Percentiles rank a stretch among this genome's conserved stretches.
Conservation (phyloP, 2,888 invertebrate genomes). For the Drosophila emarginata region DNA sequence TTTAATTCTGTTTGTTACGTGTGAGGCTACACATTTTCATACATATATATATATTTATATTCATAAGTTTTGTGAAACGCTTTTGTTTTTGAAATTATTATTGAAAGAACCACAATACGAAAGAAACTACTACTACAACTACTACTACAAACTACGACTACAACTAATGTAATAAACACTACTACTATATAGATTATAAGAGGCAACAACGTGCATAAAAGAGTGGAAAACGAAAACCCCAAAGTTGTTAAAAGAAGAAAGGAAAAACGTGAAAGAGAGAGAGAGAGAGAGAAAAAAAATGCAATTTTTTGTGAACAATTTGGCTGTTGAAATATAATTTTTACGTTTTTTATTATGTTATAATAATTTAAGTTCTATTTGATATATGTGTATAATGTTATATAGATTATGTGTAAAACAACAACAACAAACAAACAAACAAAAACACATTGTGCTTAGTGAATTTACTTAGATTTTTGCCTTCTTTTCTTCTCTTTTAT, state of each 20-base stretch:
- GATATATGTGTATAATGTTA: constrained; percentile 33
- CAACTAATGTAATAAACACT: constrained; percentile 8
- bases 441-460: constrained; percentile 16
- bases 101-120: constrained; percentile 22
- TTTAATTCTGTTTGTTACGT: constrained; percentile 53
- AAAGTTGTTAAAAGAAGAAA: constrained; percentile 54
- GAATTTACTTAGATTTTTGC: constrained; percentile 20
- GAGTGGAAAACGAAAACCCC: constrained; percentile 19
- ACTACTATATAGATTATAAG: constrained; percentile 12
- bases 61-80: constrained; percentile 53
- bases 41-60: constrained; percentile 16
- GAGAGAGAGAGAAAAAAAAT: constrained; percentile 44
- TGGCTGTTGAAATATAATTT: constrained; percentile 76
- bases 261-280: constrained; percentile 10
- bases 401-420: constrained; percentile 10
- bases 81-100: constrained; percentile 58
- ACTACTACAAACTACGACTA: constrained; percentile 1
- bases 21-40: constrained; percentile 61
- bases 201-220: constrained; percentile 4
- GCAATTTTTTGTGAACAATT: constrained; percentile 78
- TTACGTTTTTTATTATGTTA: constrained; percentile 54
- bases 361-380: constrained; percentile 19
- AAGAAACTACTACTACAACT: not conserved
- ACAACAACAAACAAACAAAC: constrained; percentile 10
- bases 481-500: constrained; percentile 5